Percentiles rank a stretch among this genome's conserved stretches.
Evolutionary conservation across 1,140 invertebrate genomes (phyloP).

Genomic region (Phymorhynchus buccinoides): DNA sequence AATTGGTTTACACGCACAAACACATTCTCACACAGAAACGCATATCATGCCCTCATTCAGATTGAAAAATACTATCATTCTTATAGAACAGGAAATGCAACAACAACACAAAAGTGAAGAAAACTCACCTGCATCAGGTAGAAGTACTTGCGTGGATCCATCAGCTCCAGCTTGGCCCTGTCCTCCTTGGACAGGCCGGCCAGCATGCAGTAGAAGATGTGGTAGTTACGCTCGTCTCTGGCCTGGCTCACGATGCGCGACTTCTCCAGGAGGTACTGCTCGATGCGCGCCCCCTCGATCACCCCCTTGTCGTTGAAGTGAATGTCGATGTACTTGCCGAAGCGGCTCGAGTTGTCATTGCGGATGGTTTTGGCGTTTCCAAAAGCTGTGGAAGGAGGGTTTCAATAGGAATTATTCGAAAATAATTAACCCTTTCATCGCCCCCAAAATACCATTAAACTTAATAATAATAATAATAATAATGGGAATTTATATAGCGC

Average conservation of each 20-base stretch:
- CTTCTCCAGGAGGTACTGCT: conserved; percentile 98
- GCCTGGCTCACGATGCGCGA: conserved; percentile 93
- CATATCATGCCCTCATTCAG: no score
- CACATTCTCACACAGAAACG: no score
- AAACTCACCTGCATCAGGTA: conserved; percentile 89
- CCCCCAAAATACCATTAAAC: no score
- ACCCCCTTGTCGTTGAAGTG: conserved; percentile 95
- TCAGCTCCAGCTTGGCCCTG: conserved; percentile 89
- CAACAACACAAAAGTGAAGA: no score
- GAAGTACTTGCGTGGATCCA: conserved; percentile 88
- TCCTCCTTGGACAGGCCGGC: conserved; percentile 94
- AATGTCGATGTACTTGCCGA: conserved; percentile 99
- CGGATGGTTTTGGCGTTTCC: conserved; percentile 99
- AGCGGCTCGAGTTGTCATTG: conserved; percentile 98
- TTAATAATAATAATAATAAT: no score
- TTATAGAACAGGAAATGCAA: no score
- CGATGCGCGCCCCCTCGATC: conserved; percentile 98
- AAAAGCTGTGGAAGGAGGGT: conserved; percentile 84
- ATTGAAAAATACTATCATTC: no score
- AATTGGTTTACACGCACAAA: no score
- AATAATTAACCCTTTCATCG: no score
- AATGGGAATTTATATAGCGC: no score
- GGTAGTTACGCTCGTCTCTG: conserved; percentile 96
- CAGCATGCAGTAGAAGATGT: conserved; percentile 98
- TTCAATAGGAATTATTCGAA: no score